Conservation (phyloP, 2,113 vertebrate genomes). For the Turnix velox region DNA sequence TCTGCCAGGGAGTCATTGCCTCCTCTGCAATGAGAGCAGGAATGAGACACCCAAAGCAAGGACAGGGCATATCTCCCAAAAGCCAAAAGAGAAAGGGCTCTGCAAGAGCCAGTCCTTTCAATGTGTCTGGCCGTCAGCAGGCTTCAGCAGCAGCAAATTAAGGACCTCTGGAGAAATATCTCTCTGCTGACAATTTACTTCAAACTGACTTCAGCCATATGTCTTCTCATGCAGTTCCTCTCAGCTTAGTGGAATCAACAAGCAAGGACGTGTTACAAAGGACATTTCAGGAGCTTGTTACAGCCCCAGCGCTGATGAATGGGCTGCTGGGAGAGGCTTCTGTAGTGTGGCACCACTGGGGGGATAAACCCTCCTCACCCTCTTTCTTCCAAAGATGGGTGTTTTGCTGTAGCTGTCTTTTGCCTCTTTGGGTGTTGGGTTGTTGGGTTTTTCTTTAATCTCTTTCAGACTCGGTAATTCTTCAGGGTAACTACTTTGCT, state of each 20-base stretch:
- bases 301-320: accelerated
- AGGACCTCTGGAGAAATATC: not conserved
- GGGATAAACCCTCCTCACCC: accelerated
- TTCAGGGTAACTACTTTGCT: not conserved
- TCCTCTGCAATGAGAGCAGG: accelerated
- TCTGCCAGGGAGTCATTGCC: not conserved
- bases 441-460: not conserved
- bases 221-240: not conserved
- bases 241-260: not conserved
- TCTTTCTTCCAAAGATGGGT: not conserved
- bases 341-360: not conserved
- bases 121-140: not conserved
- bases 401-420: not conserved
- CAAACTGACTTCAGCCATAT: not conserved
- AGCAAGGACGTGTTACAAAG: accelerated
- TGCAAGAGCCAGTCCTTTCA: not conserved
- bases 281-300: not conserved
- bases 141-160: not conserved
- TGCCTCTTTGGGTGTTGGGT: not conserved
- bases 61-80: not conserved
- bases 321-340: not conserved
- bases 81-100: not conserved
- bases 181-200: not conserved
- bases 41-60: not conserved
- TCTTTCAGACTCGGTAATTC: not conserved